Evolutionary conservation across 1,140 invertebrate species (phyloP), one percentile per base, ranked within the genome.

Genomic region (Globodera rostochiensis): DNA sequence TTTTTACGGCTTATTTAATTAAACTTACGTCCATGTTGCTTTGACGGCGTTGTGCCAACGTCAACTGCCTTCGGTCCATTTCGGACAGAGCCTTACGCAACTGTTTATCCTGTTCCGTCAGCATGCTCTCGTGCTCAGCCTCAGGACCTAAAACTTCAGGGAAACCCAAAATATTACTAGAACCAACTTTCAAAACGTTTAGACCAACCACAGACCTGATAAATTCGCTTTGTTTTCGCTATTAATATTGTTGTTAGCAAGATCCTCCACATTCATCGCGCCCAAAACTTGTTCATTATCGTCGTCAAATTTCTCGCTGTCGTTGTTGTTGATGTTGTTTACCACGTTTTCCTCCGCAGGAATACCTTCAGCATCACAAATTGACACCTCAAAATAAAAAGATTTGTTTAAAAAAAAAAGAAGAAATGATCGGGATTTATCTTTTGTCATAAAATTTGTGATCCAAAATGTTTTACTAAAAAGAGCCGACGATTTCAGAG

Each of bases 11-110:
- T 9, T 73, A 19, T 45, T 25, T 21, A 36, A 46, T 57, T 69
- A 73, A 36, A 53, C 47, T 46, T 36, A 88, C 86, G 74, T 88
- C 85, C 21, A 84, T 79, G 83, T 85, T 90, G 70, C 87, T 89
- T 69, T 90, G 88, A 47, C 88, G 53, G 19, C 87, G 64, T 67
- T 83, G 80, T 50, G 86, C 86, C 81, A 85, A 64, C 9, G 85
- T 82, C 74, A 86, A 73, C 9, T 82, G 69, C 49, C 83, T 50
- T 19, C 77, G 75, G 13, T 85, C 84, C 47, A 79, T 69, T 8
- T 84, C 83, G 4, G 83, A 82, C 13, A 78, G 36, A 15, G 64
- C 76, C 49, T 70, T 46, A 8, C 70, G 66, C 49, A 78, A n/a
- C 25, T 71, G 25, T 47, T 71, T 47, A 36, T 47, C 69, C 69